These are phyloP conservation scores for Rhingia rostrata DNA, from an alignment of 2,888 invertebrate species.

Conservation along the genomic window DNA sequence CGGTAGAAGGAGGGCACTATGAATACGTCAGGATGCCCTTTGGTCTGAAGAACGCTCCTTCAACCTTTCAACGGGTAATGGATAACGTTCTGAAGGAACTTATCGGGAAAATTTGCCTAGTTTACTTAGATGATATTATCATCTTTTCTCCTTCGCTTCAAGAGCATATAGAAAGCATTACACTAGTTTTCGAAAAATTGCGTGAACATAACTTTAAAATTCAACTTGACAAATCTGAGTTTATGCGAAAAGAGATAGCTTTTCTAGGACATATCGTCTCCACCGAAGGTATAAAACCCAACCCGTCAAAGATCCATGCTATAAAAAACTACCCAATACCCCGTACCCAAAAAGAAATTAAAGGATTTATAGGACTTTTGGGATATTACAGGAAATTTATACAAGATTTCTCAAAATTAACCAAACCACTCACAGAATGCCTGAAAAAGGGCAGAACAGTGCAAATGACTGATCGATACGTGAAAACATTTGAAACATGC, in stretches of 20 bases:
- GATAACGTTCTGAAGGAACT: conserved; percentile 48
- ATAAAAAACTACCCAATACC: too few relatives aligned
- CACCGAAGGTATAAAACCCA: too few relatives aligned
- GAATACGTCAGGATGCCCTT: conserved; percentile 61
- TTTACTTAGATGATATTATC: conserved; percentile 36
- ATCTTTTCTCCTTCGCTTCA: conserved; percentile 28
- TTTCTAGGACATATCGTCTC: conserved; percentile 24
- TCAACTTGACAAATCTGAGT: conserved; percentile 39
- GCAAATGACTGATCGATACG: too few relatives aligned
- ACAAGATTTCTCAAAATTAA: neutral
- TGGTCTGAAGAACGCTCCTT: too few relatives aligned
- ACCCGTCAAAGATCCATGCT: too few relatives aligned
- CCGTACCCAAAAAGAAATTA: neutral
- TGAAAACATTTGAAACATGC: too few relatives aligned
- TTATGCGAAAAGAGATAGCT: conserved; percentile 39
- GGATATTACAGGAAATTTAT: neutral
- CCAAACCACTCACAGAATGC: conserved; percentile 74
- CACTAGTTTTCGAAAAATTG: conserved; percentile 21
- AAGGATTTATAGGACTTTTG: neutral
- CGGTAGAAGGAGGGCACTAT: conserved; percentile 51
- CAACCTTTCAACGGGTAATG: conserved; percentile 57
- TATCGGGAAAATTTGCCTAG: conserved; percentile 4
- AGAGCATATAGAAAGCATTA: conserved; percentile 23
- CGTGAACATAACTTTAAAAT: conserved; percentile 17
- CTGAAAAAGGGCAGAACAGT: conserved; percentile 69